Percentiles rank a stretch among this genome's conserved stretches.
phyloP scores from a whole-genome alignment of 1,140 invertebrate genomes.

The Berghia stephanieae region DNA sequence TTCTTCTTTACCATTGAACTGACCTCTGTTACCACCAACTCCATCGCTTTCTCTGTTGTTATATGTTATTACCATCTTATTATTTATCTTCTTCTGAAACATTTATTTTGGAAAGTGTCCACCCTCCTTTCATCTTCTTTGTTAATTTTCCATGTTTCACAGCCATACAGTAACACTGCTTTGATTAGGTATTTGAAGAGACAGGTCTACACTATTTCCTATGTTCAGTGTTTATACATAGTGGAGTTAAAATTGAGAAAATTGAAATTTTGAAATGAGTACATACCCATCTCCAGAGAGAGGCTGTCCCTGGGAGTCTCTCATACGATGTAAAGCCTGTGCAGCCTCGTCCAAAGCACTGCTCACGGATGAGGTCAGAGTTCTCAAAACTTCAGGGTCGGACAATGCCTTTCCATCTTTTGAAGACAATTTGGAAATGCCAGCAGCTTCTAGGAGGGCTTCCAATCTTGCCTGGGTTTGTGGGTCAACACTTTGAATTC shows the following conservation, averaged over 20 bases:
- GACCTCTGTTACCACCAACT: too few relatives aligned
- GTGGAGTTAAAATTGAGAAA: background rate
- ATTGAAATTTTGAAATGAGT: background rate
- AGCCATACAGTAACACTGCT: too few relatives aligned
- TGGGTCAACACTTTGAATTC: slow-evolving; percentile 76
- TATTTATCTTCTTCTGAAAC: too few relatives aligned
- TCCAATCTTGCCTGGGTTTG: slow-evolving; percentile 89
- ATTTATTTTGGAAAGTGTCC: too few relatives aligned
- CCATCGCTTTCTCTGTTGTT: too few relatives aligned
- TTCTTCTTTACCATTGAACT: too few relatives aligned
- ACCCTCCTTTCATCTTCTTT: too few relatives aligned
- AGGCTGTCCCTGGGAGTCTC: slow-evolving; percentile 72
- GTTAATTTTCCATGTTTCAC: too few relatives aligned
- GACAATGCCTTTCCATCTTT: slow-evolving; percentile 71
- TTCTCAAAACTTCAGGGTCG: slow-evolving; percentile 76
- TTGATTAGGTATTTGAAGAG: too few relatives aligned
- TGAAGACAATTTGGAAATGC: slow-evolving; percentile 78
- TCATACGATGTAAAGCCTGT: slow-evolving; percentile 92
- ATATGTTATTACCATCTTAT: too few relatives aligned
- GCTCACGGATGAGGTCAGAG: slow-evolving; percentile 84
- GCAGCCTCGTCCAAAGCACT: slow-evolving; percentile 95
- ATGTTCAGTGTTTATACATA: too few relatives aligned
- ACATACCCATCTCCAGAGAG: slow-evolving; percentile 52
- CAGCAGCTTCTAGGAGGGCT: slow-evolving; percentile 87
- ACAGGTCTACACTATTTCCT: too few relatives aligned